Evolutionary conservation across 2,888 invertebrate species (phyloP), one percentile per base, ranked within the genome.

Genomic region (Epistrophella euchroma): DNA sequence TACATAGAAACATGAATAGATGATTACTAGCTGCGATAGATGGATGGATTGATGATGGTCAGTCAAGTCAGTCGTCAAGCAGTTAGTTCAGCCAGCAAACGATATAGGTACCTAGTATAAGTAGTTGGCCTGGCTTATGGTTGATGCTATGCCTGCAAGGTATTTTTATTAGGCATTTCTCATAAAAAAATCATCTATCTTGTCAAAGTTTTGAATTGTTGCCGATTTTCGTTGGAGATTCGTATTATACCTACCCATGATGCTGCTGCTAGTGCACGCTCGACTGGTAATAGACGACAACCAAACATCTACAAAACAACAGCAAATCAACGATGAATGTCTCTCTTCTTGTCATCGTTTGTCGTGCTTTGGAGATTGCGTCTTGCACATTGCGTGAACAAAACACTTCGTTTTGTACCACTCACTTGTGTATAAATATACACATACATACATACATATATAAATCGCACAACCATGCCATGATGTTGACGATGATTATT

Each of bases 111-210:
- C 9, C n/a, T 45, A 43, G 40, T 25, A n/a, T 40, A 43, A 22
- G 32, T 35, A 76, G 60, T 62, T 77, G 73, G 70, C 64, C 50
- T 83, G 64, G 66, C 58, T 45, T 55, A n/a, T n/a, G 43, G 15
- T 35, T 58, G 32, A 15, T 45, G 80, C 56, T 60, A 85, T 85
- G 85, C 81, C 85, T 73, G 76, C 85, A 28, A 86, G 82, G 86
- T 82, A 86, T 82, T 86, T 86, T 86, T 86, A 86, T 86, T 86
- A 82, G 86, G 82, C 82, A 78, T 82, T 82, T 73, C 74, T 82
- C 82, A 81, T 82, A 86, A 78, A 82, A 64, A 86, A 86, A 86
- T 86, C 78, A 86, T 86, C 81, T 74, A 64, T 82, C 81, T 82
- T 86, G 86, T 86, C 82, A 78, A 71, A 74, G 82, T 82, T 86